Conservation (phyloP, 1,140 invertebrate species). For the Drosophila paulistorum region DNA sequence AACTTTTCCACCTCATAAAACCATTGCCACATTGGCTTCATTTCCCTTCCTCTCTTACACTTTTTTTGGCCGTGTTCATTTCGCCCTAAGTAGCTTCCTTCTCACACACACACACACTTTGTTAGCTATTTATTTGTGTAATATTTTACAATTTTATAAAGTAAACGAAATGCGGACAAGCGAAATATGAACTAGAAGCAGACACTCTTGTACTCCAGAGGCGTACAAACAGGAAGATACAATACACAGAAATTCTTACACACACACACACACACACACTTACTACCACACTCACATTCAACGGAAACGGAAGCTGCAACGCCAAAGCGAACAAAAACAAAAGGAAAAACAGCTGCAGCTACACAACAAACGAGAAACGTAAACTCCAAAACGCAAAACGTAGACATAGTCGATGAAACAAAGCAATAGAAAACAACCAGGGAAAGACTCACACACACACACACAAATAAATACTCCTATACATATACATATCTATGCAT, state of each 20-base stretch:
- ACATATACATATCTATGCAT: background rate
- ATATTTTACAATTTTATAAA: constrained; percentile 80
- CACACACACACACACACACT: constrained; percentile 17
- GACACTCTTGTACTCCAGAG: constrained; percentile 41
- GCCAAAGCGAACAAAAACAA: constrained; percentile 62
- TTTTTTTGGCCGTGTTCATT: background rate
- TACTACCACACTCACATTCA: constrained; percentile 19
- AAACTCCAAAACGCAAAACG: constrained; percentile 19
- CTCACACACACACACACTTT: constrained; percentile 10
- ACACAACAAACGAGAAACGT: constrained; percentile 56
- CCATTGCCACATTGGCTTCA: background rate
- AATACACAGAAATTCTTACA: constrained; percentile 37
- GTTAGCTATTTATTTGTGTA: constrained; percentile 73
- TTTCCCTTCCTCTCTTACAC: background rate
- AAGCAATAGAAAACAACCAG: constrained; percentile 48
- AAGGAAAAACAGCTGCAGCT: constrained; percentile 61
- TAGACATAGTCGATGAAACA: constrained; percentile 20
- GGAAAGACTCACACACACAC: constrained; percentile 15
- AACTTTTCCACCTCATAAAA: background rate
- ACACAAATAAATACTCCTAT: constrained; percentile 10
- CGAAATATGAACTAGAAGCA: constrained; percentile 60
- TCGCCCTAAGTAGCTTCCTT: constrained; percentile 62
- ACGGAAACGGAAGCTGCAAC: constrained; percentile 71
- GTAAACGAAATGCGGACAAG: constrained; percentile 56
- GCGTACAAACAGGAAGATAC: constrained; percentile 65